Evolutionary conservation across 2,888 invertebrate genomes (phyloP).

Genomic region (Trilocha varians): DNA sequence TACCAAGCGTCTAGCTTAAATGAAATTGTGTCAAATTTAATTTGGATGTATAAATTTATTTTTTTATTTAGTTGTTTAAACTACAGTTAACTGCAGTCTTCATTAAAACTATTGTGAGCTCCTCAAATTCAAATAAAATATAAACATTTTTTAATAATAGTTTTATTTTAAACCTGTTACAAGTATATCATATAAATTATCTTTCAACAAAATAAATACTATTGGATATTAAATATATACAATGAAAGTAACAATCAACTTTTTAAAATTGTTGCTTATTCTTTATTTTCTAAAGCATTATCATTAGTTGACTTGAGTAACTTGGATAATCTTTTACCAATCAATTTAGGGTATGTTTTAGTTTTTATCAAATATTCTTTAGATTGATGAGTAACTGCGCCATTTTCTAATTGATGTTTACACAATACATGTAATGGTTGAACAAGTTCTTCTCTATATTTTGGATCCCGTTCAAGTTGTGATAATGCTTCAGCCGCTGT

Average conservation of each 20-base stretch:
- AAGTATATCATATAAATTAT: no score
- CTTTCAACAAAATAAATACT: conserved; percentile 1
- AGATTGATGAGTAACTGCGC: conserved; percentile 94
- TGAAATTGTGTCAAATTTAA: no score
- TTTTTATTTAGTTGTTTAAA: no score
- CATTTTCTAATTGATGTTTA: conserved; percentile 89
- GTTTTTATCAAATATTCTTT: conserved; percentile 90
- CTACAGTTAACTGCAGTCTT: no score
- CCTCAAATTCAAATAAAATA: conserved; percentile 10
- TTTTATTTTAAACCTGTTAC: no score
- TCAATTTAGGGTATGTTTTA: conserved; percentile 83
- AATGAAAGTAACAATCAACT: conserved; percentile 8
- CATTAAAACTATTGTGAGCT: no score
- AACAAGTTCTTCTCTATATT: conserved; percentile 78
- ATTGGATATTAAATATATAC: not conserved
- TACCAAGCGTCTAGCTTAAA: no score
- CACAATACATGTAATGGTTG: conserved; percentile 88
- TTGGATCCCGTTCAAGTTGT: conserved; percentile 80
- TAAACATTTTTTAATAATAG: no score
- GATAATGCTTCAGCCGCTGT: conserved; percentile 86
- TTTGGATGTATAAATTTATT: no score
- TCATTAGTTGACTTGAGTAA: conserved; percentile 51
- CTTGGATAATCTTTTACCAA: conserved; percentile 81
- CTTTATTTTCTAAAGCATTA: conserved; percentile 13
- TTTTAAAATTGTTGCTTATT: conserved; percentile 7